Evolutionary conservation across 2,113 vertebrate species (phyloP).

Genomic region (Daubentonia madagascariensis): DNA sequence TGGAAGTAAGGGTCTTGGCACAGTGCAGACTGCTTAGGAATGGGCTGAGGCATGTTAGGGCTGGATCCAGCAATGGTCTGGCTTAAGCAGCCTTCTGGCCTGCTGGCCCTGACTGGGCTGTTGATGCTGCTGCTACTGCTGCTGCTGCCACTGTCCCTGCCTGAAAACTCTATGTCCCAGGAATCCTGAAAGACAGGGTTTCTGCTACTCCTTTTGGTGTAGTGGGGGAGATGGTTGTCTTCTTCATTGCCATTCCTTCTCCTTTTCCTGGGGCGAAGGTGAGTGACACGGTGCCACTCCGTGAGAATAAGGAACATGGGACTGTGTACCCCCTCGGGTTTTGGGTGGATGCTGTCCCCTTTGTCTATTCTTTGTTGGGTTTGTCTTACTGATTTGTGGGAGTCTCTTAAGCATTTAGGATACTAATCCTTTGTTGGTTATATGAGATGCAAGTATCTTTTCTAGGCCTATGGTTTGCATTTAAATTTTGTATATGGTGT

Average conservation of each 20-base stretch:
- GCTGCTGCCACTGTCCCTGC: conserved; percentile 86
- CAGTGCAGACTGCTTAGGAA: conserved; percentile 85
- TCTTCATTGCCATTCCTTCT: conserved; percentile 90
- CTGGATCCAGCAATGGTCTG: conserved; percentile 77
- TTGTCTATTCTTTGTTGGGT: background rate
- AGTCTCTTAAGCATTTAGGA: background rate
- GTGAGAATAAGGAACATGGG: no score
- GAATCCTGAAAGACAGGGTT: conserved; percentile 65
- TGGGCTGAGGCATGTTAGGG: conserved; percentile 82
- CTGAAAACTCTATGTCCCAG: conserved; percentile 80
- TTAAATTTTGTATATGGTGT: conserved; percentile 1
- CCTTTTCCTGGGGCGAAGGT: conserved; percentile 97
- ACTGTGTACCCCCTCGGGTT: no score
- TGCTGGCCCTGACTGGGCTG: conserved; percentile 83
- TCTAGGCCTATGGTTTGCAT: background rate
- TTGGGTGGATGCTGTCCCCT: no score
- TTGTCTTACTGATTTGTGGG: background rate
- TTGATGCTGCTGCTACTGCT: conserved; percentile 84
- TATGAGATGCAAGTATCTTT: background rate
- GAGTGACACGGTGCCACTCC: no score
- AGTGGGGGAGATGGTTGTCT: conserved; percentile 88
- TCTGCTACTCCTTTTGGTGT: conserved; percentile 89
- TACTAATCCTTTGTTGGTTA: background rate
- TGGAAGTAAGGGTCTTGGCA: conserved; percentile 88
- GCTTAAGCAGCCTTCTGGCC: conserved; percentile 77